Percentiles rank a stretch among this genome's conserved stretches.
Conservation (phyloP, 2,888 invertebrate genomes). For the Chloroclysta siterata region DNA sequence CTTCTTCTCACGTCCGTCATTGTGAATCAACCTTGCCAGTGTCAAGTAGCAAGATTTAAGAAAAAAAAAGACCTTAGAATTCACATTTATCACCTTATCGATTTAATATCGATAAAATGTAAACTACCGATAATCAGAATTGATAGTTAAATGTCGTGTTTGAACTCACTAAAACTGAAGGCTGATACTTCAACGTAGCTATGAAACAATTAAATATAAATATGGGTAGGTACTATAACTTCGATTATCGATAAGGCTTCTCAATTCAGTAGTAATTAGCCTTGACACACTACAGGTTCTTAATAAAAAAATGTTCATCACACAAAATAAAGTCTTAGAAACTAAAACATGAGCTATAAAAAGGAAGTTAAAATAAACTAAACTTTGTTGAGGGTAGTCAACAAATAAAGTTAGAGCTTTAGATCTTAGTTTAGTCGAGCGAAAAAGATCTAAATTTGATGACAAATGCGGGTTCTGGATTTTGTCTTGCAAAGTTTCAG, state of each 20-base stretch:
- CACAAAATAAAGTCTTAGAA: neutral
- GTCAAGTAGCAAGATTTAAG: too few species aligned
- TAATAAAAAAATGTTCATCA: too few species aligned
- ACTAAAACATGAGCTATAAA: neutral
- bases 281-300: too few species aligned
- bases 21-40: too few species aligned
- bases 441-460: neutral
- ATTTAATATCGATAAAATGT: neutral
- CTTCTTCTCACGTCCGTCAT: too few species aligned
- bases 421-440: neutral
- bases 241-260: too few species aligned
- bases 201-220: neutral
- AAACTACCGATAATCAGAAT: neutral
- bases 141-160: neutral
- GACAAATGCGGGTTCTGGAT: neutral
- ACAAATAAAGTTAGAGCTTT: neutral
- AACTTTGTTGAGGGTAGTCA: slow-evolving; percentile 7
- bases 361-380: neutral
- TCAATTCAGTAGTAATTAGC: too few species aligned
- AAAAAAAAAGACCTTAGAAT: too few species aligned
- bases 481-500: neutral
- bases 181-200: neutral
- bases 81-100: too few species aligned
- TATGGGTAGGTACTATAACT: neutral
- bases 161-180: neutral